Evolutionary conservation across 2,113 vertebrate genomes (phyloP).

Genomic region (Salminus brasiliensis): DNA sequence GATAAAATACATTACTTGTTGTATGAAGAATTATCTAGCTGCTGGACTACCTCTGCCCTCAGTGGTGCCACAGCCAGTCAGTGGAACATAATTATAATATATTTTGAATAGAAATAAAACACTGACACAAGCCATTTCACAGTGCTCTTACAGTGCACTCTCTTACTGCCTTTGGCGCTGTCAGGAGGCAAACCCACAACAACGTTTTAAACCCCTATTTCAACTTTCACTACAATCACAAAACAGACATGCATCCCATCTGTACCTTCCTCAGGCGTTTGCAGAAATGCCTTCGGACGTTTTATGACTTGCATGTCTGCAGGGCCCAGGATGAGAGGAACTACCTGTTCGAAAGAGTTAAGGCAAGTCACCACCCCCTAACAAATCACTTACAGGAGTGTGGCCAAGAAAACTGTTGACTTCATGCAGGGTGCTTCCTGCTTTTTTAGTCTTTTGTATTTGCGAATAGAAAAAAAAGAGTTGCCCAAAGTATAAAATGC

Average conservation of each 20-base stretch:
- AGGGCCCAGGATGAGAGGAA: background rate
- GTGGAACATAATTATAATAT: background rate
- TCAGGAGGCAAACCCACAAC: background rate
- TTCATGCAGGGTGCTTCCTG: background rate
- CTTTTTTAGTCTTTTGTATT: background rate
- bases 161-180: background rate
- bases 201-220: background rate
- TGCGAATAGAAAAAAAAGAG: background rate
- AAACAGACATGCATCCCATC: constrained; percentile 22
- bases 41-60: background rate
- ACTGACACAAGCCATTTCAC: background rate
- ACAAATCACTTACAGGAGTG: constrained; percentile 15
- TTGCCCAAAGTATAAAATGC: too few species aligned
- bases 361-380: constrained; percentile 6
- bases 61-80: background rate
- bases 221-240: background rate
- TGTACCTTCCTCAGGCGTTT: background rate
- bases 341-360: background rate
- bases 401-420: background rate
- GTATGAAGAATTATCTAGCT: background rate
- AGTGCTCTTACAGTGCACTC: background rate
- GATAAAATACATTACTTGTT: background rate
- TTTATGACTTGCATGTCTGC: constrained; percentile 17
- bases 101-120: too few species aligned
- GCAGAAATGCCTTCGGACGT: constrained; percentile 8